Conservation (phyloP, 2,888 invertebrate genomes). For the Microplitis manilae region DNA sequence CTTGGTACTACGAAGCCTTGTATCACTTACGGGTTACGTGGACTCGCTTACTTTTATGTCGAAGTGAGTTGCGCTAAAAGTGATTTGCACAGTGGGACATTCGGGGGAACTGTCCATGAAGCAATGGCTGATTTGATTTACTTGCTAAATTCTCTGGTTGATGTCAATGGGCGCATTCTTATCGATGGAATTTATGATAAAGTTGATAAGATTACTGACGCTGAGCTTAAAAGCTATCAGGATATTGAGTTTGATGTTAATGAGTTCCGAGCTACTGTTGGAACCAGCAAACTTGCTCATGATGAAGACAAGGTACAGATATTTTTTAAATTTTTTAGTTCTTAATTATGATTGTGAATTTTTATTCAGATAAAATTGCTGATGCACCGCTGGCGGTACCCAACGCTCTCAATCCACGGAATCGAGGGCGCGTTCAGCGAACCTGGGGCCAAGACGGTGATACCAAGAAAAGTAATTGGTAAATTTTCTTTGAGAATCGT, state of each 20-base stretch:
- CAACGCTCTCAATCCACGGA: constrained; percentile 94
- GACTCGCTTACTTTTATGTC: constrained; percentile 91
- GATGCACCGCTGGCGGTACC: constrained; percentile 97
- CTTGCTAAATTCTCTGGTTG: constrained; percentile 87
- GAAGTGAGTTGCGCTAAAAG: constrained; percentile 91
- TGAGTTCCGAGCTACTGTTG: constrained; percentile 83
- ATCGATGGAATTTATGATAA: constrained; percentile 88
- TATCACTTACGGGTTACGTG: constrained; percentile 95
- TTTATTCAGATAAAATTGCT: constrained; percentile 78
- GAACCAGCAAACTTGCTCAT: constrained; percentile 80
- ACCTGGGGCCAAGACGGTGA: constrained; percentile 95
- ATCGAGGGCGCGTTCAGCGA: constrained; percentile 96
- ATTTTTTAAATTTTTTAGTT: background rate
- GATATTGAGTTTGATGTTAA: constrained; percentile 89
- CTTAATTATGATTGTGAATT: background rate
- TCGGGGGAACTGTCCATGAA: constrained; percentile 93
- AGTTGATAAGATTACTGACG: constrained; percentile 82
- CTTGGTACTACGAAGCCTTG: constrained; percentile 97
- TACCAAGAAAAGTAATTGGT: constrained; percentile 92
- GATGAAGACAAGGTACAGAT: constrained; percentile 79
- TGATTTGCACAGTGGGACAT: constrained; percentile 97
- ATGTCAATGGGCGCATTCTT: constrained; percentile 88
- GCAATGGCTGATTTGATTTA: constrained; percentile 94
- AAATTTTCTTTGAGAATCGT: constrained; percentile 98
- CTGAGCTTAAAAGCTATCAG: constrained; percentile 82